These are phyloP conservation scores for Amphiduros pacificus DNA, from an alignment of 2,888 invertebrate genomes.

Conservation along the genomic window DNA sequence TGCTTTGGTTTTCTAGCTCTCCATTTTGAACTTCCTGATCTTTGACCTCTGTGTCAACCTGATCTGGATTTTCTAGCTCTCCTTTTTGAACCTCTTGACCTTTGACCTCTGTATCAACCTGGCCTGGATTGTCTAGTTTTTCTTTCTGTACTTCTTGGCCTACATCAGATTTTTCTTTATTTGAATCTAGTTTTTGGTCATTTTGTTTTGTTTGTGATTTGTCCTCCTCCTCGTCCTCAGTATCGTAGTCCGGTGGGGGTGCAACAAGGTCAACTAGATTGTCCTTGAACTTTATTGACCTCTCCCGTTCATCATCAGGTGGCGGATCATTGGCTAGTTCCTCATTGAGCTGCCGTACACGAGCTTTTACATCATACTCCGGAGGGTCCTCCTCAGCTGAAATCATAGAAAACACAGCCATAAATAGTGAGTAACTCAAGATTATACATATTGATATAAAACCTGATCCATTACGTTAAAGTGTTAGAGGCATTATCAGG, in stretches of 20 bases:
- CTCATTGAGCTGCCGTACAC: slow-evolving; percentile 50
- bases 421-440: too few relatives aligned
- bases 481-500: too few relatives aligned
- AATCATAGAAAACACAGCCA: neutral
- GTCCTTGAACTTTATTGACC: slow-evolving; percentile 50
- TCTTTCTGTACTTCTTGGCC: too few relatives aligned
- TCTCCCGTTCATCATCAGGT: slow-evolving; percentile 41
- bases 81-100: too few relatives aligned
- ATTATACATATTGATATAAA: too few relatives aligned
- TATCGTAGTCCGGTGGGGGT: slow-evolving; percentile 45
- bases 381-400: slow-evolving; percentile 37
- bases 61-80: too few relatives aligned
- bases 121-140: too few relatives aligned
- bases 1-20: too few relatives aligned
- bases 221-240: slow-evolving; percentile 31
- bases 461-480: too few relatives aligned
- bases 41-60: neutral
- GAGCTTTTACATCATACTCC: slow-evolving; percentile 52
- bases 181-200: too few relatives aligned
- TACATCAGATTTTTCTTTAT: too few relatives aligned
- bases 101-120: neutral
- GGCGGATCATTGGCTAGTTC: slow-evolving; percentile 51
- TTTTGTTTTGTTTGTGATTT: neutral
- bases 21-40: too few relatives aligned
- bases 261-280: slow-evolving; percentile 51